phyloP scores from a whole-genome alignment of 2,797 vertebrate species.

The Anomalospiza imberbis region DNA sequence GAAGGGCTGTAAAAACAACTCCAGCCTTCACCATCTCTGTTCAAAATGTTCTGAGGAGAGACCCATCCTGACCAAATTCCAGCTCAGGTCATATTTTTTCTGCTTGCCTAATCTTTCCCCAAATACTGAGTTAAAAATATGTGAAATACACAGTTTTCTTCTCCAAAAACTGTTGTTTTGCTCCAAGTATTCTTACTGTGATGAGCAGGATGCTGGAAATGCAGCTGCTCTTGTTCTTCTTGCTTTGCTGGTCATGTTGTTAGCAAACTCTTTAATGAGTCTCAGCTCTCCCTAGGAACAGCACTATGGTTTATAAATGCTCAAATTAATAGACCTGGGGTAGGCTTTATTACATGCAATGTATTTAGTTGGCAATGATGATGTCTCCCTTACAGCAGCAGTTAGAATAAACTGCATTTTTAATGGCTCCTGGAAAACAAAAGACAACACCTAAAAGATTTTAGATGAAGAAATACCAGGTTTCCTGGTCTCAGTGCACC shows the following conservation, averaged over 20 bases:
- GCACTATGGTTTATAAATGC: conserved; percentile 35
- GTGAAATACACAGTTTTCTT: background rate
- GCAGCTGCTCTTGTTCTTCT: background rate
- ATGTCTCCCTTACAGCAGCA: conserved; percentile 29
- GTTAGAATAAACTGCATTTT: conserved; percentile 38
- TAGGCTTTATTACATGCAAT: conserved; percentile 53
- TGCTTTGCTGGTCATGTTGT: conserved; percentile 12
- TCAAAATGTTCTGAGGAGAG: background rate
- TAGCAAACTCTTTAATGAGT: conserved; percentile 22
- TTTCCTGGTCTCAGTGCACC: conserved; percentile 15
- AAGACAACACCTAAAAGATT: conserved; percentile 18
- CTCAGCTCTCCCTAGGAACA: background rate
- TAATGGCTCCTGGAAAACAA: conserved; percentile 52
- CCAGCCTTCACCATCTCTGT: background rate
- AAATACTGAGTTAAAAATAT: background rate
- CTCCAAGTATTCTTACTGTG: background rate
- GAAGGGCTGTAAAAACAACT: background rate
- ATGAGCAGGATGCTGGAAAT: background rate
- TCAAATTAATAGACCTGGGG: conserved; percentile 51
- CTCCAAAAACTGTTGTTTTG: background rate
- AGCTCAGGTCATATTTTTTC: background rate
- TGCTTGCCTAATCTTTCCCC: background rate
- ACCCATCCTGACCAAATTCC: background rate
- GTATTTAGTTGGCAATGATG: conserved; percentile 30
- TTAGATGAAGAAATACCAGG: conserved; percentile 34